Base-by-base conservation (phyloP, 2,113 vertebrate genomes). In the Paramisgurnus dabryanus region DNA sequence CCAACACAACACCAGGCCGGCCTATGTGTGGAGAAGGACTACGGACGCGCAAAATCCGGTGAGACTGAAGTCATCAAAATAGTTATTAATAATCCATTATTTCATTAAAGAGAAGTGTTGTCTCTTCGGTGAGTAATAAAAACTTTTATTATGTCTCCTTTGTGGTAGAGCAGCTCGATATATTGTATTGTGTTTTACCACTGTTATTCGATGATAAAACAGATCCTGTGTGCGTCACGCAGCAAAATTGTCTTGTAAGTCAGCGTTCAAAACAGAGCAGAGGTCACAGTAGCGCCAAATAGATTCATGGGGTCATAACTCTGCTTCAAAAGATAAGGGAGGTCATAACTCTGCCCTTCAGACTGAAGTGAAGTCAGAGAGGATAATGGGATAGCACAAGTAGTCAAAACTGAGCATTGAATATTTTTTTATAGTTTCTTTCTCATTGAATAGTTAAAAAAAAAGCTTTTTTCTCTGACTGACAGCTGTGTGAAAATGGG, bases 31-130 rank as follows among this genome's bases (percentile, higher is more conserved):
- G 95, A 86, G 91, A 91, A 83, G 95, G 95, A 87, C 90, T 89
- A 9, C 94, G 93, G 84, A 93, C 90, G 7, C 91, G 94, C 82
- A 91, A 89, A 89, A 89, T 93, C 89, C 93, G 93, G 95, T 96
- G 80, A 18, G 92, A 1, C 64, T 58, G 34, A 67, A 74, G 9
- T 58, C 9, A 58, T 40, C 70, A 58, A 58, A 58, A 18, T 58
- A 47, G 49, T 53, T 53, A 53, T 13, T 53, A 53, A 12, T 47
- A 47, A 47, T 47, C 45, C 45, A 47, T 47, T 47, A 10, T 69
- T 43, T 41, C 18, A 15, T 15, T 34, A 34, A 47, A 47, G 10
- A 47, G 45, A 47, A 47, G 45, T 47, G 7, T 2, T 47, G 45
- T 47, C 2, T 10, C 45, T 10, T 47, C 7, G 10, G 7, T 47